These are phyloP conservation scores for Epinephelus malabaricus DNA, from an alignment of 2,797 vertebrate genomes.

Conservation along the genomic window DNA sequence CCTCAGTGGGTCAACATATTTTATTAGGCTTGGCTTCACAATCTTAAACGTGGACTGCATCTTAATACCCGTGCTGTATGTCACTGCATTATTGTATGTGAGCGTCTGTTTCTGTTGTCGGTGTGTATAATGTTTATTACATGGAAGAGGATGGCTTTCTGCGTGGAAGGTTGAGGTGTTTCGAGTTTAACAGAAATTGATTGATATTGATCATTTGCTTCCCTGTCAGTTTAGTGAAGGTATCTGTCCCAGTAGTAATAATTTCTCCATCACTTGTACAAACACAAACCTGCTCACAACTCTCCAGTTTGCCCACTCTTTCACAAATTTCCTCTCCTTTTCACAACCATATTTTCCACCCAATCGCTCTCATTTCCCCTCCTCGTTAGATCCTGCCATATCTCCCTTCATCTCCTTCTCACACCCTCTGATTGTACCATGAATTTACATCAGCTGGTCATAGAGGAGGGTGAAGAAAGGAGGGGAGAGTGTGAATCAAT, in stretches of 20 bases:
- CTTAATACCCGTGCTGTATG: not conserved
- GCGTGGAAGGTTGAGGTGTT: not conserved
- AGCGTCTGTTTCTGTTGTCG: not conserved
- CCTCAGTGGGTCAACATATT: not conserved
- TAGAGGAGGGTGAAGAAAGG: constrained; percentile 47
- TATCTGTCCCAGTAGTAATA: not conserved
- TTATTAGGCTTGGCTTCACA: not conserved
- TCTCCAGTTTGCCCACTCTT: constrained; percentile 18
- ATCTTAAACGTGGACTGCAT: not conserved
- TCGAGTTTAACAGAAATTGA: not conserved
- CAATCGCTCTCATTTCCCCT: constrained; percentile 18
- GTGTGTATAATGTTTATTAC: not conserved
- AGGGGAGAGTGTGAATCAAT: constrained; percentile 73
- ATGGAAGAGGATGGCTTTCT: not conserved
- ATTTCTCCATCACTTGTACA: not conserved
- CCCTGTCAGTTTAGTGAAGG: not conserved
- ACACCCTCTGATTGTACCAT: not conserved
- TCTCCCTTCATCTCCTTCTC: constrained; percentile 20
- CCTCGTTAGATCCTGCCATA: constrained; percentile 11
- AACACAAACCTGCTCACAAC: not conserved
- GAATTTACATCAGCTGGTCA: constrained; percentile 62
- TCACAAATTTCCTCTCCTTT: constrained; percentile 31
- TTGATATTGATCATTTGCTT: not conserved
- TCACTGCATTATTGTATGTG: not conserved
- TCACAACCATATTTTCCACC: constrained; percentile 14